These are phyloP conservation scores for Rhynchomys soricoides DNA, from an alignment of 2,113 vertebrate genomes.

Conservation along the genomic window DNA sequence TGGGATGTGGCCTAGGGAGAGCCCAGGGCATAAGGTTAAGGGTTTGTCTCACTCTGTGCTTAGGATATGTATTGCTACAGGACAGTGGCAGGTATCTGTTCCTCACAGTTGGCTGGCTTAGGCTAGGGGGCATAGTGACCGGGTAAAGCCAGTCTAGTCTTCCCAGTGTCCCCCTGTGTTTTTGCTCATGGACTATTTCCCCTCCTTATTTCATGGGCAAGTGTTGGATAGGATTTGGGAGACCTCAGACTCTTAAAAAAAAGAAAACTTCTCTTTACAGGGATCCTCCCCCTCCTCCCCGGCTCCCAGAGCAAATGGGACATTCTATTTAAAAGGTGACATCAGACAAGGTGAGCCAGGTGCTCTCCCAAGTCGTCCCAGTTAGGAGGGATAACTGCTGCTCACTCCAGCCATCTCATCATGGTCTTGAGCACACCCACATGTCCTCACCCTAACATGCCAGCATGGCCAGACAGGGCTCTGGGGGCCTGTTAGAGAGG, in stretches of 20 bases:
- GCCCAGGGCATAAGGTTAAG: not conserved
- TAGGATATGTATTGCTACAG: not conserved
- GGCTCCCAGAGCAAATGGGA: constrained; percentile 48
- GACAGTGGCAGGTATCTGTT: not conserved
- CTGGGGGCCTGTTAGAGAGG: constrained; percentile 23
- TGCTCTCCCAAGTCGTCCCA: not conserved
- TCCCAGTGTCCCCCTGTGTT: not conserved
- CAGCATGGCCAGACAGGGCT: not conserved
- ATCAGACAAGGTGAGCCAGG: constrained; percentile 54
- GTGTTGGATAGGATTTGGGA: not conserved
- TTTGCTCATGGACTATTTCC: not conserved
- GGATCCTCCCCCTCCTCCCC: not conserved
- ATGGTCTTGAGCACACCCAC: not conserved
- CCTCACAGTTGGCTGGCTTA: not conserved
- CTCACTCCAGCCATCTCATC: not conserved
- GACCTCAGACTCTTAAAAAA: not conserved
- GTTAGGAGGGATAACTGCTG: not conserved
- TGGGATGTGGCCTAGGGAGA: not conserved
- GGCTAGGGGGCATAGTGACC: not conserved
- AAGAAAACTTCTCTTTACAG: not conserved
- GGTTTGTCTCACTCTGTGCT: not conserved
- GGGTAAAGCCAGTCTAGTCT: not conserved
- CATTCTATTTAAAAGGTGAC: constrained; percentile 66
- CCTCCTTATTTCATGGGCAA: not conserved
- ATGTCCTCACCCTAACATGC: not conserved